Evolutionary conservation across 2,888 invertebrate genomes (phyloP).

Genomic region (Silvanus unidentatus): DNA sequence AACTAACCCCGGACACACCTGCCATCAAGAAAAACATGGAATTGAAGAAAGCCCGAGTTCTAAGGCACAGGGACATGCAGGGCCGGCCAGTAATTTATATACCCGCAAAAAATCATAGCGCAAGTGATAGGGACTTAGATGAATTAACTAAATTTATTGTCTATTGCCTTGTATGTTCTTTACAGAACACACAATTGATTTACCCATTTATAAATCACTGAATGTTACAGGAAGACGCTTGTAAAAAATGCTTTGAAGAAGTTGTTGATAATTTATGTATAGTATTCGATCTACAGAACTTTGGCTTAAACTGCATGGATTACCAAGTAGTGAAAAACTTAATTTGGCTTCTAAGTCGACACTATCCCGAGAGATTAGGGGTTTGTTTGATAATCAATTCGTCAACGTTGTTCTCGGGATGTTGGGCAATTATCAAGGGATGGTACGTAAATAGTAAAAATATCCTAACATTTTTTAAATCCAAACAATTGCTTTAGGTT

Average conservation of each 20-base stretch:
- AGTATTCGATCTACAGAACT: conserved; percentile 69
- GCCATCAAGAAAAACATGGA: conserved; percentile 54
- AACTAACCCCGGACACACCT: conserved; percentile 52
- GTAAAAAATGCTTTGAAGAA: conserved; percentile 72
- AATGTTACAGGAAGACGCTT: conserved; percentile 62
- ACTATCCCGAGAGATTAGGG: conserved; percentile 74
- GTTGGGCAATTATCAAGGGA: conserved; percentile 71
- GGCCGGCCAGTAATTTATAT: conserved; percentile 75
- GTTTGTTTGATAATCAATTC: conserved; percentile 70
- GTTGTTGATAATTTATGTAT: conserved; percentile 74
- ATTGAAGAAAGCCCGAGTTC: conserved; percentile 59
- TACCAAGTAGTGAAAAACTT: conserved; percentile 74
- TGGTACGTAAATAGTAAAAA: conserved; percentile 50
- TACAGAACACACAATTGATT: too few relatives aligned
- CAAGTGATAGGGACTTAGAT: conserved; percentile 66
- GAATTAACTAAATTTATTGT: conserved; percentile 75
- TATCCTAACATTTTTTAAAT: conserved; percentile 4
- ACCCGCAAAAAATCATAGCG: conserved; percentile 70
- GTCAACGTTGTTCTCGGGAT: conserved; percentile 67
- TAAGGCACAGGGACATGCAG: conserved; percentile 64
- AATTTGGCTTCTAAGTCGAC: conserved; percentile 69
- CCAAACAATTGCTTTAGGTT: conserved; percentile 49
- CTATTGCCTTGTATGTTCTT: conserved; percentile 60
- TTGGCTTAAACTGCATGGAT: conserved; percentile 73
- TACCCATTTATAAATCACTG: neutral